These are phyloP conservation scores for Pristis pectinata DNA, from an alignment of 2,797 vertebrate genomes.

Conservation along the genomic window DNA sequence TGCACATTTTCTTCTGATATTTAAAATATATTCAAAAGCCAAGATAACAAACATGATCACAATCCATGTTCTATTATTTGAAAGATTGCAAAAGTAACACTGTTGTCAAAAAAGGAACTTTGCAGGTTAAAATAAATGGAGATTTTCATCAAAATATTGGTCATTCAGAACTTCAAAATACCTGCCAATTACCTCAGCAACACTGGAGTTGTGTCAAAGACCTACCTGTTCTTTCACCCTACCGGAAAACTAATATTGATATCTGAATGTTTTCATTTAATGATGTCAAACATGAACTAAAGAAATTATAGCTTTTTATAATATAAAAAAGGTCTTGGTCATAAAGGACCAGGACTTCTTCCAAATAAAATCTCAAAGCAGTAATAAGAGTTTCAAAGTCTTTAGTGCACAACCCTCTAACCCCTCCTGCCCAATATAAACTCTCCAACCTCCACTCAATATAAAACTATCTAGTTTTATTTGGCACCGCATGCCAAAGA, in stretches of 20 bases:
- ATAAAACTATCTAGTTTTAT: not conserved
- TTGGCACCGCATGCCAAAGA: not conserved
- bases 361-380: slow-evolving; percentile 15
- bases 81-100: not conserved
- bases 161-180: not conserved
- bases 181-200: not conserved
- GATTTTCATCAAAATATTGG: not conserved
- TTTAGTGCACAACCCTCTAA: not conserved
- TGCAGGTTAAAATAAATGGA: not conserved
- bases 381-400: not conserved
- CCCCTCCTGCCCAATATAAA: not conserved
- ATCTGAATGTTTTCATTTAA: slow-evolving; percentile 3
- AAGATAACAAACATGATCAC: not conserved
- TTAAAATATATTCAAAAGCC: not conserved
- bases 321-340: not conserved
- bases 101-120: not conserved
- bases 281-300: not conserved
- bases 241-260: slow-evolving; percentile 25
- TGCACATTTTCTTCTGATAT: not conserved
- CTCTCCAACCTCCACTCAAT: not conserved
- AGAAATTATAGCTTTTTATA: not conserved
- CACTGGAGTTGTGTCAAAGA: not conserved
- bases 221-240: not conserved
- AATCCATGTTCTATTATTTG: not conserved
- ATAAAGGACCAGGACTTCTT: not conserved